Evolutionary conservation across 2,888 invertebrate species (phyloP), one percentile per base, ranked within the genome.

Genomic region (Pristionchus japonicus): DNA sequence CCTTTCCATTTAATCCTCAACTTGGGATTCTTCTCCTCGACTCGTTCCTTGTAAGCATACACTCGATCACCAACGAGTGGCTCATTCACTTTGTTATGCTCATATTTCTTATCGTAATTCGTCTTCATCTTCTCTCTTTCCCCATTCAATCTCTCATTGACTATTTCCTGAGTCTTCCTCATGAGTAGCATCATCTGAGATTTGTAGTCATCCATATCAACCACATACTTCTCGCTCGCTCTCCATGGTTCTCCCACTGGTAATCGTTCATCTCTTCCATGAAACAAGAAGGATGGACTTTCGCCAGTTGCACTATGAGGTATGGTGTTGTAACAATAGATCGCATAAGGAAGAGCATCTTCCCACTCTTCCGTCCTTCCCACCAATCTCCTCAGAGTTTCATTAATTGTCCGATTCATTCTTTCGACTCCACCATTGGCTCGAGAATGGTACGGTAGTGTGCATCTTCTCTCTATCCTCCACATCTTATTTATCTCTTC

Each of bases 361-460:
- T 82, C 82, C 82, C 82, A 82, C 7, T 82, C 82, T 80, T n/a
- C 80, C 20, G 27, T 4, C 1, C 3, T 11, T 20, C 40, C 49
- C n/a, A 40, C n/a, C n/a, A 61, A 43, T 37, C 74, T 89, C 37
- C 74, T 57, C 40, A 89, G 23, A 11, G 64, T 64, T 13, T 61
- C 80, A 20, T 52, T 11, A 0, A 89, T 40, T 6, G 83, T 83
- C 61, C 86, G n/a, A 20, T 82, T 82, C 40, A 82, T 4, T 52
- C 82, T 82, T 43, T 89, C 89, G 4, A 84, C 52, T 37, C 74
- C 49, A 11, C 89, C 89, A 52, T 89, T 89, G 3, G 86, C 89
- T 34, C 82, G 27, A 0, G 89, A 83, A n/a, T 89, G 57, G 83
- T 89, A 89, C 31, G 83, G 31, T 27, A 82, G 82, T 17, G 82